Conservation (phyloP, 2,888 invertebrate genomes). For the Agriotes lineatus region DNA sequence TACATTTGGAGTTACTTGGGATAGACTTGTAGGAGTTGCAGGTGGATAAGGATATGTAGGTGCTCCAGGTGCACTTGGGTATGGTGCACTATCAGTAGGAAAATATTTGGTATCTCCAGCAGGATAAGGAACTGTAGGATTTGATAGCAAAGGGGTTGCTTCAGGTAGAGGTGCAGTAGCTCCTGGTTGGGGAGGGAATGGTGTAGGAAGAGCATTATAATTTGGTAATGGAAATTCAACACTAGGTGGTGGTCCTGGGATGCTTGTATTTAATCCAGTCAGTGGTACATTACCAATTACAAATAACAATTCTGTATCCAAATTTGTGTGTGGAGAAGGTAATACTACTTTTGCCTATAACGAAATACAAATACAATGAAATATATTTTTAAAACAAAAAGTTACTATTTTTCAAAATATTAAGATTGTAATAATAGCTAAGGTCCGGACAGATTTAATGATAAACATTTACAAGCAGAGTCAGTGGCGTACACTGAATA, state of each 20-base stretch:
- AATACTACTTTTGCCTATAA: constrained; percentile 21
- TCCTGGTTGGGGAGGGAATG: too few relatives aligned
- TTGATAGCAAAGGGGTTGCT: not conserved
- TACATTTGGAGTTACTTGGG: not conserved
- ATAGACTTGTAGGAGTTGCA: not conserved
- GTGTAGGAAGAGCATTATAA: too few relatives aligned
- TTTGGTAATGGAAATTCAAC: not conserved
- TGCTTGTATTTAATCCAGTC: not conserved
- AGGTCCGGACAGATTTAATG: too few relatives aligned
- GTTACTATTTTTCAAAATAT: too few relatives aligned
- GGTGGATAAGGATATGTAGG: not conserved
- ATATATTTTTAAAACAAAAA: too few relatives aligned
- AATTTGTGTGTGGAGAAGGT: constrained; percentile 14
- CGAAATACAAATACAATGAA: too few relatives aligned
- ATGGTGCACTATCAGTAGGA: constrained; percentile 13
- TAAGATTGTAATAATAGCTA: too few relatives aligned
- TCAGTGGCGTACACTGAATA: too few relatives aligned
- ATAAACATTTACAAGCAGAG: too few relatives aligned
- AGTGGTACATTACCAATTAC: constrained; percentile 15
- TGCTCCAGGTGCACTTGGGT: not conserved
- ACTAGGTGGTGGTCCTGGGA: not conserved
- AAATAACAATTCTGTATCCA: not conserved
- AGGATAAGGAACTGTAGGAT: not conserved
- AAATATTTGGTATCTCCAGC: not conserved
- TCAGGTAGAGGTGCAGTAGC: not conserved